These are phyloP conservation scores for Nerophis lumbriciformis DNA, from an alignment of 2,113 vertebrate genomes.

Conservation along the genomic window DNA sequence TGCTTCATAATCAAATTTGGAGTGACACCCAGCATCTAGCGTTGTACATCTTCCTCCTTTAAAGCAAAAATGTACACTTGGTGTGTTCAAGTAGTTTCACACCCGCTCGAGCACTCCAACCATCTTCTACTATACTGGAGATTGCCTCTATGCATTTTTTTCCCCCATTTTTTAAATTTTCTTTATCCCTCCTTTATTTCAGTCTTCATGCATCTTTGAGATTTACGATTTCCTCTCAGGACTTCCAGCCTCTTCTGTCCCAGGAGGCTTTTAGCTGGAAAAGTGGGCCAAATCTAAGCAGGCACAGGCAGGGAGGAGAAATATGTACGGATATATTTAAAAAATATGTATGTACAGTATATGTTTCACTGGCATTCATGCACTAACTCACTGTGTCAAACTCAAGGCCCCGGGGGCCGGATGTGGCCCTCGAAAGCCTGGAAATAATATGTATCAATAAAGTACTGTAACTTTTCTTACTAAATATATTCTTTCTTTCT, in stretches of 20 bases:
- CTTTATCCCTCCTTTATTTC: constrained; percentile 14
- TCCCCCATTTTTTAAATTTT: constrained; percentile 6
- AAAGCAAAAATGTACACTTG: constrained; percentile 18
- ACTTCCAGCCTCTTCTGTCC: constrained; percentile 17
- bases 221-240: constrained; percentile 37
- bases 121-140: constrained; percentile 21
- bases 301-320: constrained; percentile 16
- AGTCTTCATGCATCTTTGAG: constrained; percentile 22
- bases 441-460: too few species aligned
- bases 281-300: constrained; percentile 55
- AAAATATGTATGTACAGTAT: constrained; percentile 4
- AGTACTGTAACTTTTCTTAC: too few species aligned
- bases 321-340: constrained; percentile 1
- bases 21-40: constrained; percentile 21
- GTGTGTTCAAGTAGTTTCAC: constrained; percentile 71
- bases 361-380: too few species aligned
- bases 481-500: too few species aligned
- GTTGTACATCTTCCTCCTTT: constrained; percentile 1
- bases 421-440: too few species aligned
- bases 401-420: too few species aligned
- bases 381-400: too few species aligned
- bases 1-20: constrained; percentile 31
- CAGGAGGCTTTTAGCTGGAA: constrained; percentile 39
- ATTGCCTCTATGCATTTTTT: constrained; percentile 17
- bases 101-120: constrained; percentile 42